Conservation (phyloP, 2,888 invertebrate genomes). For the Tenodera sinensis region DNA sequence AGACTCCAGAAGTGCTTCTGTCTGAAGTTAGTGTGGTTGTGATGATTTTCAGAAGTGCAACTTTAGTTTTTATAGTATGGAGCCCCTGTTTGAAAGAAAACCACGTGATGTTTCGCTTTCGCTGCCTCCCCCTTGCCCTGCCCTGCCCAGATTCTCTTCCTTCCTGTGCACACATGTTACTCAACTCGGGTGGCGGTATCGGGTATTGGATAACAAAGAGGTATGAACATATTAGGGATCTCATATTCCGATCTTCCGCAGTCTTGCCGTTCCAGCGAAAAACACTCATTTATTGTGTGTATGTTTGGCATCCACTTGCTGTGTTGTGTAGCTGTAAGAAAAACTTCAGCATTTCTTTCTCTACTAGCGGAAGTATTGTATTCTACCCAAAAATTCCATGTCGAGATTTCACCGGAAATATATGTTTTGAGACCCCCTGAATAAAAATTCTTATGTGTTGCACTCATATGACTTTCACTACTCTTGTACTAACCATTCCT, state of each 20-base stretch:
- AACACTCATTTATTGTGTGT: neutral
- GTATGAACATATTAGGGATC: neutral
- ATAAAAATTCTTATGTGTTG: no score
- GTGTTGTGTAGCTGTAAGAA: no score
- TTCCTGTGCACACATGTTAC: neutral
- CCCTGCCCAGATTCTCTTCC: neutral
- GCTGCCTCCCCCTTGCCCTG: neutral
- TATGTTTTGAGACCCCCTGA: no score
- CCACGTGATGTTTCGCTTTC: neutral
- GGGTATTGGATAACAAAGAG: neutral
- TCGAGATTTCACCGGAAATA: no score
- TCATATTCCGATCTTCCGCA: neutral
- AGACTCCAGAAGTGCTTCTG: neutral
- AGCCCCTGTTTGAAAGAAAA: neutral
- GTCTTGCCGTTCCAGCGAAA: neutral
- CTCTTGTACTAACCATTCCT: no score
- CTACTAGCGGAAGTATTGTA: no score
- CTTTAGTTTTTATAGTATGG: neutral
- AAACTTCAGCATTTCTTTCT: no score
- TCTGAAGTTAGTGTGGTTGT: neutral
- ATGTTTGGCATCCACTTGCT: no score
- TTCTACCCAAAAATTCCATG: no score
- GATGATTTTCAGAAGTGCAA: neutral
- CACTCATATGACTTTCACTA: no score
- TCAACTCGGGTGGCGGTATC: neutral